A percentile compares a stretch with the other conserved stretches of the same genome.
Evolutionary conservation across 2,888 invertebrate genomes (phyloP).

Genomic region (Yponomeuta malinellus): DNA sequence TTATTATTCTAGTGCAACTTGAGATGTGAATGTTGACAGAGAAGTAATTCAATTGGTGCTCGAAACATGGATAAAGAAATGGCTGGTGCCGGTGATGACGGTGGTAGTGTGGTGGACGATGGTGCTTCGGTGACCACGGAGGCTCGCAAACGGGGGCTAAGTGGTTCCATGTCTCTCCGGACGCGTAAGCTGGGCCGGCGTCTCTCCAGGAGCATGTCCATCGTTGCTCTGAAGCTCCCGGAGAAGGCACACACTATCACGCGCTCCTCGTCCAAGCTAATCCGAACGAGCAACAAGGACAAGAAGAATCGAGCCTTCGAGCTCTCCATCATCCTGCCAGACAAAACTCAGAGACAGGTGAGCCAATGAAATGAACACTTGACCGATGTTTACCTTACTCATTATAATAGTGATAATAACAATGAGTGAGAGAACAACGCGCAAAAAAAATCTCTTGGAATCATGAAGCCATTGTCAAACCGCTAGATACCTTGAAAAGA

Average conservation of each 20-base stretch:
- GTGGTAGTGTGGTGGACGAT: slow-evolving; percentile 45
- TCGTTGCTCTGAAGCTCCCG: slow-evolving; percentile 71
- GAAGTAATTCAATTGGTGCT: slow-evolving; percentile 29
- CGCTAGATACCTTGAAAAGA: slow-evolving; percentile 3
- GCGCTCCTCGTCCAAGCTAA: slow-evolving; percentile 75
- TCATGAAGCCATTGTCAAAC: slow-evolving; percentile 4
- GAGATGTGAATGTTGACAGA: slow-evolving; percentile 62
- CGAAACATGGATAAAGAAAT: slow-evolving; percentile 49
- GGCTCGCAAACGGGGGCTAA: slow-evolving; percentile 55
- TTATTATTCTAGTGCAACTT: slow-evolving; percentile 38
- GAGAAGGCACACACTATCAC: slow-evolving; percentile 78
- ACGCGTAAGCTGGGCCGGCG: slow-evolving; percentile 70
- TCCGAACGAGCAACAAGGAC: slow-evolving; percentile 73
- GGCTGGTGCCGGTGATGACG: slow-evolving; percentile 49
- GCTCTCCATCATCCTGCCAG: slow-evolving; percentile 78
- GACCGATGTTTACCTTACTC: neutral
- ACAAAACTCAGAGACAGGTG: slow-evolving; percentile 80
- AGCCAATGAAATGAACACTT: slow-evolving; percentile 5
- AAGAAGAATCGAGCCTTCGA: slow-evolving; percentile 76
- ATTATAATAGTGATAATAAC: neutral
- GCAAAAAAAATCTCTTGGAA: slow-evolving; percentile 1
- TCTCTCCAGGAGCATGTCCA: slow-evolving; percentile 73
- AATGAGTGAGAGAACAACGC: neutral
- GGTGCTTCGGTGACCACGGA: slow-evolving; percentile 29
- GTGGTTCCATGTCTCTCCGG: slow-evolving; percentile 67